Evolutionary conservation across 2,888 invertebrate species (phyloP).

Genomic region (Clostera curtula): DNA sequence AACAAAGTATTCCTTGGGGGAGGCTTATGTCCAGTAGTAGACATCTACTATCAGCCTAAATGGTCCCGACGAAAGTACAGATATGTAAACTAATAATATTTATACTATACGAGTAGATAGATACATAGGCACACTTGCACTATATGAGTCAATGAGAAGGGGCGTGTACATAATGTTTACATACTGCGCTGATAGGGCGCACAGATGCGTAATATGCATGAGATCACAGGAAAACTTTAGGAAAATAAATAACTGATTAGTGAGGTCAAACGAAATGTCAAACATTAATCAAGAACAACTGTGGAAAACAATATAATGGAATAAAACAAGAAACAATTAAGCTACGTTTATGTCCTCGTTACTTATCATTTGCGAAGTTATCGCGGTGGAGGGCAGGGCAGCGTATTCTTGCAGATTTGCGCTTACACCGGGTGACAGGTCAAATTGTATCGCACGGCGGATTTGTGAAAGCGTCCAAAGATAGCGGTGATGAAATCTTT

Average conservation of each 20-base stretch:
- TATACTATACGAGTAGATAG: constrained; percentile 3
- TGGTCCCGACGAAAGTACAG: too few species aligned
- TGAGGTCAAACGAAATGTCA: constrained; percentile 33
- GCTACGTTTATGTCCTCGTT: constrained; percentile 34
- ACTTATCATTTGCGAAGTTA: constrained; percentile 26
- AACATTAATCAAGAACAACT: constrained; percentile 34
- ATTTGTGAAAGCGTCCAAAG: constrained; percentile 4
- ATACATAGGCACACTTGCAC: constrained; percentile 7
- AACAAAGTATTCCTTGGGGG: too few species aligned
- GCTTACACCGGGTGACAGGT: constrained; percentile 7
- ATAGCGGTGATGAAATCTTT: constrained; percentile 1
- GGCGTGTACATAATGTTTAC: constrained; percentile 31
- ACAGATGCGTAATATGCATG: constrained; percentile 43
- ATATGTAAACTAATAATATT: too few species aligned
- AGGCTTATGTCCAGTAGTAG: too few species aligned
- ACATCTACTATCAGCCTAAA: too few species aligned
- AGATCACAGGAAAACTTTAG: constrained; percentile 62
- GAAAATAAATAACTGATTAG: constrained; percentile 51
- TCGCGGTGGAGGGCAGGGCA: constrained; percentile 12
- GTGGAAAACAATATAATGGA: constrained; percentile 58
- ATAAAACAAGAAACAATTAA: constrained; percentile 57
- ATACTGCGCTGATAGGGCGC: constrained; percentile 16
- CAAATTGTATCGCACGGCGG: constrained; percentile 10
- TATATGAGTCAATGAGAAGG: constrained; percentile 27
- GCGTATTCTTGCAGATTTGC: constrained; percentile 21